A percentile compares a stretch with the other conserved stretches of the same genome.
Conservation (phyloP, 2,888 invertebrate species). For the Stenoptilia bipunctidactyla region DNA sequence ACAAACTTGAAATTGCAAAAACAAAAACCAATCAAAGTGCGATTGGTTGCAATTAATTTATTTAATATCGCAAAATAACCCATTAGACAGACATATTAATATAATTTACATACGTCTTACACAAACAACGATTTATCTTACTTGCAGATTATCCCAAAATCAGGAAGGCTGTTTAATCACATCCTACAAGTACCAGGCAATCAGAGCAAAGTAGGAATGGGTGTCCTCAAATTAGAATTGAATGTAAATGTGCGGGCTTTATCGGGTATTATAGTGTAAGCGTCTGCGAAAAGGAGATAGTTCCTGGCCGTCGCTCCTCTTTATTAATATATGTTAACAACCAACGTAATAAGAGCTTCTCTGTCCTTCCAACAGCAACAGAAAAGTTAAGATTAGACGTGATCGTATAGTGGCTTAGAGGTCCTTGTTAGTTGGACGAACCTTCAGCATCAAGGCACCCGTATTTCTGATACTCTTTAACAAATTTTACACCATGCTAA, state of each 20-base stretch:
- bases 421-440: constrained; percentile 26
- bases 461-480: constrained; percentile 55
- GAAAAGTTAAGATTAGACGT: constrained; percentile 1
- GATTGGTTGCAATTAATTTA: too few relatives aligned
- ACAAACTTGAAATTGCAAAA: too few relatives aligned
- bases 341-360: constrained; percentile 26
- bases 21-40: too few relatives aligned
- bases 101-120: too few relatives aligned
- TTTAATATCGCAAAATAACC: too few relatives aligned
- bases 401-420: constrained; percentile 10
- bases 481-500: constrained; percentile 66
- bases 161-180: constrained; percentile 56
- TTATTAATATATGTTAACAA: constrained; percentile 33
- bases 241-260: constrained; percentile 74
- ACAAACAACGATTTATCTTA: background rate
- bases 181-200: constrained; percentile 57
- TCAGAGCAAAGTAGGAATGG: constrained; percentile 55
- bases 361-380: constrained; percentile 3
- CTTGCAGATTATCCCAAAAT: constrained; percentile 19
- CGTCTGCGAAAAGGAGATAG: constrained; percentile 65
- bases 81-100: too few relatives aligned
- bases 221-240: constrained; percentile 66
- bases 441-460: constrained; percentile 44
- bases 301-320: constrained; percentile 47
- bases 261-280: constrained; percentile 72